phyloP scores from a whole-genome alignment of 2,113 vertebrate genomes.

The Hiodon tergisus region DNA sequence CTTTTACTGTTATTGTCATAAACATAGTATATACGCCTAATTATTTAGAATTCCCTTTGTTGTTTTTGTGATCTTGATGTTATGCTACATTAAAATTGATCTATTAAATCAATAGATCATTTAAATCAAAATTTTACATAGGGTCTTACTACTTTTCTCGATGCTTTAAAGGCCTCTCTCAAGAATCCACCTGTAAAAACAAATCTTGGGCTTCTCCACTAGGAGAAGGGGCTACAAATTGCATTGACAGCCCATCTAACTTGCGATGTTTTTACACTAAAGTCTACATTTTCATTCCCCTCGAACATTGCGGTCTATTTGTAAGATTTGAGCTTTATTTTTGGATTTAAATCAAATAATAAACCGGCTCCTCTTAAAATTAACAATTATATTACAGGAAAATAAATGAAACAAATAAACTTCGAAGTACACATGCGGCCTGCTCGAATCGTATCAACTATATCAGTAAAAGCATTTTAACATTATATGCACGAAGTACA shows the following conservation, averaged over 20 bases:
- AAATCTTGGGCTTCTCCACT: conserved; percentile 31
- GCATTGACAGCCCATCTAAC: conserved; percentile 17
- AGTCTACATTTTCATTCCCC: conserved; percentile 1
- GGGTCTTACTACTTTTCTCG: conserved; percentile 12
- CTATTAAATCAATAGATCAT: conserved; percentile 21
- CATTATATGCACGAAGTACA: background rate
- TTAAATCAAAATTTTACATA: conserved; percentile 21
- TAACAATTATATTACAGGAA: background rate
- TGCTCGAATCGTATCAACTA: background rate
- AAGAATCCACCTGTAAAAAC: conserved; percentile 40
- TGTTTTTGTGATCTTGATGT: conserved; percentile 19
- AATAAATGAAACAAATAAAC: background rate
- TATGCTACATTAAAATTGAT: conserved; percentile 16
- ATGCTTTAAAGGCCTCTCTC: conserved; percentile 28
- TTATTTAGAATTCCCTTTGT: conserved; percentile 3
- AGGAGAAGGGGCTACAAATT: conserved; percentile 29
- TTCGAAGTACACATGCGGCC: background rate
- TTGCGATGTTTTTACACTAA: conserved; percentile 17
- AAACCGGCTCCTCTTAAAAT: background rate
- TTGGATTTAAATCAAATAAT: conserved; percentile 9
- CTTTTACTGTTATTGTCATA: too few relatives aligned
- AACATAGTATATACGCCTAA: too few relatives aligned
- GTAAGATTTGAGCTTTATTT: background rate
- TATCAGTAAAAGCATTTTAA: background rate
- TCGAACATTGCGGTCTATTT: conserved; percentile 14